Base-by-base conservation (phyloP, 2,888 invertebrate species). In the Aphelenchoides bicaudatus region DNA sequence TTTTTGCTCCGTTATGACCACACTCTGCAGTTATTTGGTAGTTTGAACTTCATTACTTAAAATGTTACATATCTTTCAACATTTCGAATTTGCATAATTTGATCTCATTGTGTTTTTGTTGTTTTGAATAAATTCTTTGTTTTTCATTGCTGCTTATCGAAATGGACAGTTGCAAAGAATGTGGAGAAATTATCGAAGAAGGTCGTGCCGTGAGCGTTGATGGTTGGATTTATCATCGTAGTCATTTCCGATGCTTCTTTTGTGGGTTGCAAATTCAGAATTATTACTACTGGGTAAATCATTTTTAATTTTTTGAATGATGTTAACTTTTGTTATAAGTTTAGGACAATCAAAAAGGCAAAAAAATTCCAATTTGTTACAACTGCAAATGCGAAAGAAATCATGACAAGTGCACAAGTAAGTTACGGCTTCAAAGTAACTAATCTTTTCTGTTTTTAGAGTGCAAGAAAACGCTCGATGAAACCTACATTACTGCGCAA, bases 231-330 rank as follows among this genome's bases (percentile, higher is more conserved):
- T 43, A 8, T n/a, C 43, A 43, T 43, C 10, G 43, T 10, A 19
- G 10, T n/a, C 43, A 43, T n/a, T 43, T 43, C 23, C 43, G 43
- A 6, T 43, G 43, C 23, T 19, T 21, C 10, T 19, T 43, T n/a
- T 43, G 43, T n/a, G 10, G n/a, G 10, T 25, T 21, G 23, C 16
- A 6, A n/a, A 43, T 43, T 19, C 43, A n/a, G 21, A 19, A 8
- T 8, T 21, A 43, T 10, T 34, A 10, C 34, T 34, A 34, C 43
- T 8, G 8, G n/a, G 10, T 8, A 25, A n/a, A 8, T 8, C 16
- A 8, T 43, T n/a, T n/a, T 8, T n/a, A 21, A 8, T 25, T 43
- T 43, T 43, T 43, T 43, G 43, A 6, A 21, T n/a, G 10, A 21
- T 19, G 6, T n/a, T 43, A 6, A 43, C 43, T n/a, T 43, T 43